Conservation (phyloP, 2,113 vertebrate species). For the Pholis gunnellus region DNA sequence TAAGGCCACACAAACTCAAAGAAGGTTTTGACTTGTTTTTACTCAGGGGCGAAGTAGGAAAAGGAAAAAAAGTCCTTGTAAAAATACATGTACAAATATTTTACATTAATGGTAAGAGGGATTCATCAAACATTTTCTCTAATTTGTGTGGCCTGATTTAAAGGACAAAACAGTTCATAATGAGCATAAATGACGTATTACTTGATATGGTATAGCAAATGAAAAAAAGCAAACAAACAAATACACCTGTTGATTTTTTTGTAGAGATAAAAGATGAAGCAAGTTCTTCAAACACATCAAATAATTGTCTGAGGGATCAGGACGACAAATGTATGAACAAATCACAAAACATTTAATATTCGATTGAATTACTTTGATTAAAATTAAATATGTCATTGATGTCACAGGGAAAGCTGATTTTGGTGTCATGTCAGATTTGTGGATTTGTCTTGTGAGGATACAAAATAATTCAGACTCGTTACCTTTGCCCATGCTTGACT, state of each 20-base stretch:
- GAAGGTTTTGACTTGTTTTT: neutral
- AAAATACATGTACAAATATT: neutral
- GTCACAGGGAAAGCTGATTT: constrained; percentile 71
- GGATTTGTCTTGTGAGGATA: constrained; percentile 91
- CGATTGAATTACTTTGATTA: constrained; percentile 47
- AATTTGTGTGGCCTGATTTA: constrained; percentile 36
- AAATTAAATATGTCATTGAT: constrained; percentile 48
- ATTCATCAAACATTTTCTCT: constrained; percentile 7
- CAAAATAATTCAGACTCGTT: constrained; percentile 92
- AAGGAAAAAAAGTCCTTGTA: neutral
- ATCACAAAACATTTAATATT: constrained; percentile 60
- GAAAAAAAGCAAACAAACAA: constrained; percentile 10
- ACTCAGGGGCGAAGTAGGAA: neutral
- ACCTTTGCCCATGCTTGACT: constrained; percentile 99
- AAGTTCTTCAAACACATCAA: constrained; percentile 57
- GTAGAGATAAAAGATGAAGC: constrained; percentile 70
- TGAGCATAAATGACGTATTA: neutral
- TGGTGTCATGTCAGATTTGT: constrained; percentile 65
- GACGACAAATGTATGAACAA: constrained; percentile 46
- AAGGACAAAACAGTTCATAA: neutral
- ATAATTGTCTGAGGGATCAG: constrained; percentile 45
- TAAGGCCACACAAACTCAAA: constrained; percentile 42
- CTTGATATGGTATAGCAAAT: neutral
- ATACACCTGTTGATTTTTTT: constrained; percentile 41
- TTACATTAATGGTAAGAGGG: neutral